Evolutionary conservation across 64 coral and sea anemone species (phyloP).

Genomic region (Dendrophyllia cribrosa): DNA sequence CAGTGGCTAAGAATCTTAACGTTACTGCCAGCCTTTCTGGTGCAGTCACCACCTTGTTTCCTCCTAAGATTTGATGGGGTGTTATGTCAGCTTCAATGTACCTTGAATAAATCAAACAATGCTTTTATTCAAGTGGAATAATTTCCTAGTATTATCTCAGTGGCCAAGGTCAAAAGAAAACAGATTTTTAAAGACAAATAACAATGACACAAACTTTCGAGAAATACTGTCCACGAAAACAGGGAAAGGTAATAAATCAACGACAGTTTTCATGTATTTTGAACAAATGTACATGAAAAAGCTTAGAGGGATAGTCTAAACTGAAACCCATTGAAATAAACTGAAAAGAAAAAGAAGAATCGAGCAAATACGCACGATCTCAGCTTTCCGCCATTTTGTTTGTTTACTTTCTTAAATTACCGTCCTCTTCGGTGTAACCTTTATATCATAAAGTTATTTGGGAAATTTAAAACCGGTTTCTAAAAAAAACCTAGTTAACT

Average conservation of each 20-base stretch:
- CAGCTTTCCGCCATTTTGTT: slow-evolving; percentile 10
- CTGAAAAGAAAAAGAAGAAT: no score
- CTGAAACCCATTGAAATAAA: slow-evolving; percentile 5
- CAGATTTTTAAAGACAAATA: no score
- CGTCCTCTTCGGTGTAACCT: slow-evolving; percentile 1
- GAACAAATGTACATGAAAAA: no score
- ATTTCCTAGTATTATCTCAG: no score
- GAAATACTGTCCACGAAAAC: no score
- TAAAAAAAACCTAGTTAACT: neutral
- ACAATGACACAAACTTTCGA: no score
- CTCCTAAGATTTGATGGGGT: slow-evolving; percentile 10
- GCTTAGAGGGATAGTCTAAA: neutral
- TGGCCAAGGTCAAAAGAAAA: no score
- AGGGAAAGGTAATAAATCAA: no score
- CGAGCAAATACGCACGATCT: slow-evolving; percentile 18
- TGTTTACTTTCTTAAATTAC: neutral
- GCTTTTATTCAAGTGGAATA: slow-evolving; percentile 5
- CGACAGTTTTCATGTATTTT: no score
- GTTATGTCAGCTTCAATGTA: slow-evolving; percentile 21
- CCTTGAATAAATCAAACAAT: slow-evolving; percentile 7
- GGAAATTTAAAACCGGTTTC: slow-evolving; percentile 8
- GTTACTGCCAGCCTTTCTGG: slow-evolving; percentile 8
- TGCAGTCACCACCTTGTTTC: slow-evolving; percentile 8
- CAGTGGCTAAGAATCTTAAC: neutral
- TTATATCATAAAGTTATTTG: neutral